Percentiles rank a stretch among this genome's conserved stretches.
These are phyloP conservation scores for Chaenogobius annularis DNA, from an alignment of 2,113 vertebrate species.

Conservation along the genomic window DNA sequence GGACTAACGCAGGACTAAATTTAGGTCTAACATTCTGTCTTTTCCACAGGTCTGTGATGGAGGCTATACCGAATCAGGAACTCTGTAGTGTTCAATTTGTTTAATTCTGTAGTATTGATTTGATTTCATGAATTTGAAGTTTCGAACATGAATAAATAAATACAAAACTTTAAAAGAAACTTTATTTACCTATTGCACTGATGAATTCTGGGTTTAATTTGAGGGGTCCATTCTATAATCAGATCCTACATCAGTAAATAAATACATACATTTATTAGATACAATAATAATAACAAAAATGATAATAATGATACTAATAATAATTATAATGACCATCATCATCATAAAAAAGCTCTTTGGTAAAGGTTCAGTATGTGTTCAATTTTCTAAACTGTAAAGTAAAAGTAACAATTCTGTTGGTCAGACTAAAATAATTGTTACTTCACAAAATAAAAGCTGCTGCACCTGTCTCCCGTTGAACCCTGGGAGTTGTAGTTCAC, in stretches of 20 bases:
- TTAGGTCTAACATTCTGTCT: background rate
- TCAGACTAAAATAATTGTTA: no score
- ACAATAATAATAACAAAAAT: no score
- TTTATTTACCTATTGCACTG: no score
- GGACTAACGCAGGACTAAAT: background rate
- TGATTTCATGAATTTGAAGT: background rate
- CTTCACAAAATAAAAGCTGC: background rate
- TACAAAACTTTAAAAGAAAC: background rate
- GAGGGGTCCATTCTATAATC: background rate
- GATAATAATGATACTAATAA: no score
- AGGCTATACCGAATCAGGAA: background rate
- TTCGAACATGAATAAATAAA: background rate
- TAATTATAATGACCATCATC: no score
- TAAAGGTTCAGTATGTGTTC: no score
- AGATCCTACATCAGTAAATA: no score
- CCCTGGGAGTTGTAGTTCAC: background rate
- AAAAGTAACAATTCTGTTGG: no score
- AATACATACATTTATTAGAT: background rate
- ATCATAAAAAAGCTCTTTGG: no score
- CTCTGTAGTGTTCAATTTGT: background rate
- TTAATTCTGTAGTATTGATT: background rate
- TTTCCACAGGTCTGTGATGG: background rate
- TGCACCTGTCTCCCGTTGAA: background rate
- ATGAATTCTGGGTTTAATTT: background rate
- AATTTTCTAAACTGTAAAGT: no score